A percentile compares a stretch with the other conserved stretches of the same genome.
These are phyloP conservation scores for Ctenochaetus hawaiiensis DNA, from an alignment of 2,797 vertebrate species.

Conservation along the genomic window DNA sequence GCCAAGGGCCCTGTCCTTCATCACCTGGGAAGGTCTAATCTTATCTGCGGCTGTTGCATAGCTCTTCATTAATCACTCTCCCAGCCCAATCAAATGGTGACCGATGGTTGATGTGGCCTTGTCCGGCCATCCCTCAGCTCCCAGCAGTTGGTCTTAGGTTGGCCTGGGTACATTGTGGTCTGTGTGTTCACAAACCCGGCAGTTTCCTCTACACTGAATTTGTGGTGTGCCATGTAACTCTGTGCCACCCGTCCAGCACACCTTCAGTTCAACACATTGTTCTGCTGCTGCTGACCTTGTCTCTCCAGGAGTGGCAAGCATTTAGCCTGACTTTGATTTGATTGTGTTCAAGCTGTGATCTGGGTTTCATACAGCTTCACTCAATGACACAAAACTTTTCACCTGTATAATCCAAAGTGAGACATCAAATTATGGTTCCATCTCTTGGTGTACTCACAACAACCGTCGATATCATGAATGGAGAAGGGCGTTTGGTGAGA, in stretches of 20 bases:
- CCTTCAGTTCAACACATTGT: conserved; percentile 33
- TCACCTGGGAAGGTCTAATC: conserved; percentile 82
- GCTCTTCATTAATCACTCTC: conserved; percentile 83
- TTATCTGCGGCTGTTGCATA: conserved; percentile 78
- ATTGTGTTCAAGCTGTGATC: conserved; percentile 17
- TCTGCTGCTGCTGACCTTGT: conserved; percentile 32
- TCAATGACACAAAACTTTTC: conserved; percentile 36
- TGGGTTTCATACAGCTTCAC: conserved; percentile 2
- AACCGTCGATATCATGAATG: conserved; percentile 36
- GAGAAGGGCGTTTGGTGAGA: conserved; percentile 34
- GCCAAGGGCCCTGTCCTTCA: conserved; percentile 75
- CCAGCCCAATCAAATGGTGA: conserved; percentile 75
- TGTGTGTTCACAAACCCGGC: conserved; percentile 26
- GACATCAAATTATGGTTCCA: conserved; percentile 15
- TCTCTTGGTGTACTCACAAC: conserved; percentile 21
- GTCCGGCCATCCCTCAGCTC: conserved; percentile 66
- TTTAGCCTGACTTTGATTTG: conserved; percentile 35
- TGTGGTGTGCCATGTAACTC: conserved; percentile 13
- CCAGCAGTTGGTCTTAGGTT: conserved; percentile 32
- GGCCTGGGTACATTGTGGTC: conserved; percentile 1
- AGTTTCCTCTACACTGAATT: conserved; percentile 14
- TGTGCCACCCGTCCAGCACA: conserved; percentile 32
- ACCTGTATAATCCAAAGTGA: conserved; percentile 29
- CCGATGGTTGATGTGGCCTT: conserved; percentile 78
- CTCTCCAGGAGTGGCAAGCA: conserved; percentile 19